These are phyloP conservation scores for Papilio protenor DNA, from an alignment of 2,888 invertebrate species.

Conservation along the genomic window DNA sequence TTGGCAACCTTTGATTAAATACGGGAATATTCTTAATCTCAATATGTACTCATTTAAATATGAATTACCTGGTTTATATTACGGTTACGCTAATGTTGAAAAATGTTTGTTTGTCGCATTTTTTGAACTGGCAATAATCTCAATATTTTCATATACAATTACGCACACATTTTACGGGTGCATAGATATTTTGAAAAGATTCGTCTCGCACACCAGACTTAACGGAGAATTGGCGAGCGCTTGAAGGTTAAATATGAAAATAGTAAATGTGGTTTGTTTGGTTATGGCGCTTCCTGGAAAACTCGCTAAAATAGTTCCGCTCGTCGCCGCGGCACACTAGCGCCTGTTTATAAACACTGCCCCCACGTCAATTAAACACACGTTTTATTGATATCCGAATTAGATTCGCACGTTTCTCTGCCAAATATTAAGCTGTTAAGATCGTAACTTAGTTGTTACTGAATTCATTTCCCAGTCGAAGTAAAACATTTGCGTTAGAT, in stretches of 20 bases:
- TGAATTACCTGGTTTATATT: too few species aligned
- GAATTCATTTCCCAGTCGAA: background rate
- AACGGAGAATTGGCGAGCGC: constrained; percentile 63
- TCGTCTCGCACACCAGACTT: constrained; percentile 65
- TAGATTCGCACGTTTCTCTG: constrained; percentile 23
- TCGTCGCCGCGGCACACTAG: constrained; percentile 58
- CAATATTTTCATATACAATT: background rate
- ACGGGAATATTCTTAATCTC: too few species aligned
- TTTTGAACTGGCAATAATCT: background rate
- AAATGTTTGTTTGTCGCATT: background rate
- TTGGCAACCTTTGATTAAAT: too few species aligned
- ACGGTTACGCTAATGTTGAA: too few species aligned
- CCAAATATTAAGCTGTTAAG: constrained; percentile 11
- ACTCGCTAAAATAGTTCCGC: constrained; percentile 59
- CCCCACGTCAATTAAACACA: constrained; percentile 48
- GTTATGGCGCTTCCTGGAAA: constrained; percentile 69
- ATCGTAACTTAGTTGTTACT: background rate
- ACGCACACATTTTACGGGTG: background rate
- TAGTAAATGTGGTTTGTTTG: constrained; percentile 57
- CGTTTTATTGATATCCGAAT: constrained; percentile 36
- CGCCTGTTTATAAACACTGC: constrained; percentile 62
- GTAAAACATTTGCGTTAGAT: background rate
- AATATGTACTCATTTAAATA: too few species aligned
- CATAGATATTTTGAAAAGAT: constrained; percentile 57
- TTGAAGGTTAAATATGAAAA: constrained; percentile 76